phyloP scores from a whole-genome alignment of 1,140 invertebrate genomes.

The Epicauta chinensis region DNA sequence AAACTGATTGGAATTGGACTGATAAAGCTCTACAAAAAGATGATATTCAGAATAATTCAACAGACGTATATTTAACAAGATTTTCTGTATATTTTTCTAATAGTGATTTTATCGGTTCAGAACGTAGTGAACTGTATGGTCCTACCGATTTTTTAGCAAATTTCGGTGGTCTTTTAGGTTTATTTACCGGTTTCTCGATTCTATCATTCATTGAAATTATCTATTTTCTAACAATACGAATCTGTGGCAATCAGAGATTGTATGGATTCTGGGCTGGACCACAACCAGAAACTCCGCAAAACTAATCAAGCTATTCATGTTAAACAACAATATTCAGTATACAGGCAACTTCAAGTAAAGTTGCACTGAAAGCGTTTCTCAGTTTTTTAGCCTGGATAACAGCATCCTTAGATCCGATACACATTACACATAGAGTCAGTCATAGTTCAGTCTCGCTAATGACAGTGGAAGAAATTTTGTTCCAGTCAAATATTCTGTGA shows the following conservation, averaged over 20 bases:
- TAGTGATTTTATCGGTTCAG: constrained; percentile 55
- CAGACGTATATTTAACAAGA: neutral
- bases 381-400: too few relatives aligned
- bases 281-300: constrained; percentile 42
- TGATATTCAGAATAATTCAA: neutral
- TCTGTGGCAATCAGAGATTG: constrained; percentile 40
- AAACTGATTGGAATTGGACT: constrained; percentile 10
- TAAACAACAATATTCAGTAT: too few relatives aligned
- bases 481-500: too few relatives aligned
- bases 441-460: too few relatives aligned
- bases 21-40: neutral
- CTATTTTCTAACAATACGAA: constrained; percentile 49
- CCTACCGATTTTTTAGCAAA: constrained; percentile 60
- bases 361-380: too few relatives aligned
- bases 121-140: constrained; percentile 55
- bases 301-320: too few relatives aligned
- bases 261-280: constrained; percentile 31
- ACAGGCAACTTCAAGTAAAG: too few relatives aligned
- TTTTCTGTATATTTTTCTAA: constrained; percentile 27
- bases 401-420: too few relatives aligned
- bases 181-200: constrained; percentile 59
- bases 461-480: too few relatives aligned
- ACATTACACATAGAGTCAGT: too few relatives aligned
- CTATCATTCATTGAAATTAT: constrained; percentile 52
- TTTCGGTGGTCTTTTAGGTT: constrained; percentile 56